Conservation (phyloP, 2,113 vertebrate species). For the Saccopteryx leptura region DNA sequence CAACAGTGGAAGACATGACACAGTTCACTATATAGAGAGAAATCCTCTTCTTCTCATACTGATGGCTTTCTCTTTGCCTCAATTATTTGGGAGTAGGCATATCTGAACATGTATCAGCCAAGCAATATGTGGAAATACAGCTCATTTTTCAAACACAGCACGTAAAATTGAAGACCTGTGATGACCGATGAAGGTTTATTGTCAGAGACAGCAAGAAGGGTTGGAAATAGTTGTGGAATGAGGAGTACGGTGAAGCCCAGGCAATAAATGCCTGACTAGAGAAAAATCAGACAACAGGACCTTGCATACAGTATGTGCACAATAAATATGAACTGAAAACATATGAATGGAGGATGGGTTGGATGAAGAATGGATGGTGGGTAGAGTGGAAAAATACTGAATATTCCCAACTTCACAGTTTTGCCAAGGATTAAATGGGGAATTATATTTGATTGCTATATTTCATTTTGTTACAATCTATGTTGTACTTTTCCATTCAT, state of each 20-base stretch:
- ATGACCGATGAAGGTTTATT: background rate
- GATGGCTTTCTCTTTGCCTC: background rate
- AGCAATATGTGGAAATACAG: background rate
- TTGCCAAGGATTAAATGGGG: background rate
- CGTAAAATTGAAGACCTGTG: background rate
- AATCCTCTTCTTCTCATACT: background rate
- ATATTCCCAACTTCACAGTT: background rate
- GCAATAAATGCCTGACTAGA: background rate
- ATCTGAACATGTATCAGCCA: background rate
- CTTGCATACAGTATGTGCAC: background rate
- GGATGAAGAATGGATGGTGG: background rate
- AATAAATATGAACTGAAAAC: background rate
- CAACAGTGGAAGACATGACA: background rate
- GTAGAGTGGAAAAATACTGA: background rate
- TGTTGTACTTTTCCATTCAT: background rate
- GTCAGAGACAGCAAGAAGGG: background rate
- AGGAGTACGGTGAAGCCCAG: background rate
- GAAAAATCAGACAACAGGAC: background rate
- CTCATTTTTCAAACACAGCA: background rate
- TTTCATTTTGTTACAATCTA: background rate
- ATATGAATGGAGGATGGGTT: background rate
- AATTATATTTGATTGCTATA: background rate
- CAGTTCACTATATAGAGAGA: background rate
- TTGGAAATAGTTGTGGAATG: background rate
- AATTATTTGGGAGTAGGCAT: constrained; percentile 15